A percentile compares a stretch with the other conserved stretches of the same genome.
These are phyloP conservation scores for Lochmaea capreae DNA, from an alignment of 2,888 invertebrate species.

Conservation along the genomic window DNA sequence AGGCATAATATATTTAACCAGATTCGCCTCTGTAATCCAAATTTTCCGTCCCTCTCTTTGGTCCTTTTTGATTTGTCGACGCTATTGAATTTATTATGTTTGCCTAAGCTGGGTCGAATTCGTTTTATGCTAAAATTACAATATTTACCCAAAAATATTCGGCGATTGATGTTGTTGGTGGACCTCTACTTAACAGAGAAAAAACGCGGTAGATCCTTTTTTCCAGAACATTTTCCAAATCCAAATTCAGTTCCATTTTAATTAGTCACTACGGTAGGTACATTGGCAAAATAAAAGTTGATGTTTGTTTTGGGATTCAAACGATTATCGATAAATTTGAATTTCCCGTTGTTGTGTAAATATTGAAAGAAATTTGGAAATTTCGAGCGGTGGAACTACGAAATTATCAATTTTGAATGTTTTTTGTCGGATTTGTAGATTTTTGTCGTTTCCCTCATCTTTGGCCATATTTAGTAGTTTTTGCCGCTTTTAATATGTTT, in stretches of 20 bases:
- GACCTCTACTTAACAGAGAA: background rate
- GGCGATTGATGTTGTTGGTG: conserved; percentile 23
- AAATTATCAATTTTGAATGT: too few relatives aligned
- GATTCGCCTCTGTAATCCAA: conserved; percentile 11
- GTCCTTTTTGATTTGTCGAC: conserved; percentile 38
- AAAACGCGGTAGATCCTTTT: background rate
- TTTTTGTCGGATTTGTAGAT: too few relatives aligned
- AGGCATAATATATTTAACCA: background rate
- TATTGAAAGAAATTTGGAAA: too few relatives aligned
- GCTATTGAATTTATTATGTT: conserved; percentile 43
- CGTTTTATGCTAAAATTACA: conserved; percentile 39
- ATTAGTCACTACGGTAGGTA: background rate
- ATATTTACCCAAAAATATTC: conserved; percentile 34
- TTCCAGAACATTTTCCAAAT: background rate
- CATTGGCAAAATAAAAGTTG: too few relatives aligned
- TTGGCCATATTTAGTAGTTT: too few relatives aligned
- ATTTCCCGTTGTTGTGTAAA: too few relatives aligned
- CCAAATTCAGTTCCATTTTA: background rate
- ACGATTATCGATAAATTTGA: too few relatives aligned
- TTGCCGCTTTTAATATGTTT: too few relatives aligned
- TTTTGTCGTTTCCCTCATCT: too few relatives aligned
- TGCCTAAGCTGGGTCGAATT: conserved; percentile 38
- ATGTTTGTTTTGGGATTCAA: too few relatives aligned
- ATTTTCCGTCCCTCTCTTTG: background rate
- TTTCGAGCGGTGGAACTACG: too few relatives aligned